phyloP scores from a whole-genome alignment of 1,140 invertebrate genomes.

The Lithobius niger region DNA sequence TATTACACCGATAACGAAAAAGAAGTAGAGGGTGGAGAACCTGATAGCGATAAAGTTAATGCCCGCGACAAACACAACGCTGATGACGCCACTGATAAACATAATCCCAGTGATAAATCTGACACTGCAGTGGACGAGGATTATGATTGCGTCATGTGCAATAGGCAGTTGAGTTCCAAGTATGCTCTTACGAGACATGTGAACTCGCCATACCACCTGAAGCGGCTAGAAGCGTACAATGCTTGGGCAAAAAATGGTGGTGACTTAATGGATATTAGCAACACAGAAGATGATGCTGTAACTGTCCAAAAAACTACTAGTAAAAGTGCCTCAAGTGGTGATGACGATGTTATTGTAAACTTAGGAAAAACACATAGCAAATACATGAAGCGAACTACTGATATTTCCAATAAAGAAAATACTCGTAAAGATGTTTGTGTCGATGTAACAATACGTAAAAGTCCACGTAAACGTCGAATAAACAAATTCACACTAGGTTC shows the following conservation, averaged over 20 bases:
- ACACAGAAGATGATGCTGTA: neutral
- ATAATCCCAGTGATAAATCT: no score
- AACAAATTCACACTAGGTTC: neutral
- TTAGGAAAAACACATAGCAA: neutral
- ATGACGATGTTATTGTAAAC: no score
- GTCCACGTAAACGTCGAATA: neutral
- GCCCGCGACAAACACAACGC: neutral
- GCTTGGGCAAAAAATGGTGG: neutral
- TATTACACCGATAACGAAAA: conserved; percentile 17
- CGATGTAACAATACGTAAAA: neutral
- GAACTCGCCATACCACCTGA: neutral
- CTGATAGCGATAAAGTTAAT: neutral
- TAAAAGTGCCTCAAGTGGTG: no score
- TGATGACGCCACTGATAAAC: neutral
- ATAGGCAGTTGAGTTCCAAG: neutral
- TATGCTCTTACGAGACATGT: neutral
- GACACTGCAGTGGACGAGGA: neutral
- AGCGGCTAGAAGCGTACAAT: neutral
- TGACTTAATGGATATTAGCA: neutral
- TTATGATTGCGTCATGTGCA: conserved; percentile 2
- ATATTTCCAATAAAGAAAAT: neutral
- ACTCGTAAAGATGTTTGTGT: neutral
- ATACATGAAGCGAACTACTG: neutral
- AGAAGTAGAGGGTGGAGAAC: neutral
- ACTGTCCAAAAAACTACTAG: neutral